Conservation (phyloP, 1,140 invertebrate genomes). For the Pseudobourletiella spinata region DNA sequence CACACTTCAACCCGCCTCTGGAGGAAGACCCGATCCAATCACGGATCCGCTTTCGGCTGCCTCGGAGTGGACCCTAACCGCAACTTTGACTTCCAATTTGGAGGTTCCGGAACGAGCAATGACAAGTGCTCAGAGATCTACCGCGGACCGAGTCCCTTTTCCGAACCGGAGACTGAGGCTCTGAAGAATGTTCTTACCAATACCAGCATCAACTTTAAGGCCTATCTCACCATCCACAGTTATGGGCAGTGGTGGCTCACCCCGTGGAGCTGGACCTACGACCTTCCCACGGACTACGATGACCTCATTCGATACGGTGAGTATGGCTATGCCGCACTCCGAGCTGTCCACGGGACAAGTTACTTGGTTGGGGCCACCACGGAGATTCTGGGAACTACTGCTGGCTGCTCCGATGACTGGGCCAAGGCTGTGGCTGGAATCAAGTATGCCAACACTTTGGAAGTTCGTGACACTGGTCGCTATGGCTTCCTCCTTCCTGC, state of each 20-base stretch:
- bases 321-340: neutral
- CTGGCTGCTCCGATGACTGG: conserved; percentile 7
- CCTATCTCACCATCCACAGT: conserved; percentile 11
- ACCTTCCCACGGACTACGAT: neutral
- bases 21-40: conserved; percentile 53
- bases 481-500: no score
- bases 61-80: conserved; percentile 52
- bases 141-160: conserved; percentile 5
- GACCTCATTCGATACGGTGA: neutral
- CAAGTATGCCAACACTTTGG: conserved; percentile 3
- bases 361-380: neutral
- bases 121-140: conserved; percentile 10
- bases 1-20: conserved; percentile 19
- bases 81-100: conserved; percentile 14
- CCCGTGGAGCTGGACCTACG: conserved; percentile 1
- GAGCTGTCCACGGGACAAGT: conserved; percentile 1
- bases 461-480: neutral
- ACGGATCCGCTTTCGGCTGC: conserved; percentile 32
- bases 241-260: conserved; percentile 8
- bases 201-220: neutral
- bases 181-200: neutral
- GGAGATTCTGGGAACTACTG: neutral
- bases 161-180: conserved; percentile 1
- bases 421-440: neutral
- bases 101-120: conserved; percentile 9